A percentile compares a stretch with the other conserved stretches of the same genome.
phyloP scores from a whole-genome alignment of 2,797 vertebrate genomes.

The Pangasius djambal region DNA sequence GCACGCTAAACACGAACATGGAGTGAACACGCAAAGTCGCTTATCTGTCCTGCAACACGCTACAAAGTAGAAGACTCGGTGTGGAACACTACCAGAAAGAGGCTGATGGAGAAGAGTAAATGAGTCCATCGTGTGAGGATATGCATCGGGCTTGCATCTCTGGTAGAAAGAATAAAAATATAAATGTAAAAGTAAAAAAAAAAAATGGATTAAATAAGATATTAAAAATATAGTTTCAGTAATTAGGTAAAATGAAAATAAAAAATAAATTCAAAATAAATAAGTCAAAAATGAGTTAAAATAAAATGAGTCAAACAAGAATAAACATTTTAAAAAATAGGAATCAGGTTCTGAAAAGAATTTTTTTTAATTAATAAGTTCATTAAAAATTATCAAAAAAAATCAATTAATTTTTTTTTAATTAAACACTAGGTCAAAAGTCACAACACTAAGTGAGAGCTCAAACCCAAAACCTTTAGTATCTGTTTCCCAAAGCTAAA shows the following conservation, averaged over 20 bases:
- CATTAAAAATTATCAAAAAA: background rate
- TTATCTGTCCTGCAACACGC: background rate
- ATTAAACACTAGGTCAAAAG: background rate
- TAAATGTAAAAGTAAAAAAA: background rate
- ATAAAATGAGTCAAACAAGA: background rate
- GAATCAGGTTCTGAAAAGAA: background rate
- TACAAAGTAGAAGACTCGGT: background rate
- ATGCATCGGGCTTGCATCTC: background rate
- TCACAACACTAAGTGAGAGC: background rate
- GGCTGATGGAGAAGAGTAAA: background rate
- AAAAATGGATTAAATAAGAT: background rate
- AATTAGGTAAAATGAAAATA: background rate
- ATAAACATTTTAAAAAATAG: background rate
- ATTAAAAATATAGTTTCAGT: background rate
- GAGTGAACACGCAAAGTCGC: background rate
- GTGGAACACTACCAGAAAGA: too few species aligned
- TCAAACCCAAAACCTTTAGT: background rate
- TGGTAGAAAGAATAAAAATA: background rate
- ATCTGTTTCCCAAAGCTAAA: background rate
- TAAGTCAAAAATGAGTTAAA: background rate
- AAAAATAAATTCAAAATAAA: background rate
- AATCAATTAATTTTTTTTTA: too few species aligned
- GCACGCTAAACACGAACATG: background rate
- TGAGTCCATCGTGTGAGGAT: background rate
- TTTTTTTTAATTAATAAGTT: background rate